Evolutionary conservation across 2,888 invertebrate genomes (phyloP).

Genomic region (Trisateles emortualis): DNA sequence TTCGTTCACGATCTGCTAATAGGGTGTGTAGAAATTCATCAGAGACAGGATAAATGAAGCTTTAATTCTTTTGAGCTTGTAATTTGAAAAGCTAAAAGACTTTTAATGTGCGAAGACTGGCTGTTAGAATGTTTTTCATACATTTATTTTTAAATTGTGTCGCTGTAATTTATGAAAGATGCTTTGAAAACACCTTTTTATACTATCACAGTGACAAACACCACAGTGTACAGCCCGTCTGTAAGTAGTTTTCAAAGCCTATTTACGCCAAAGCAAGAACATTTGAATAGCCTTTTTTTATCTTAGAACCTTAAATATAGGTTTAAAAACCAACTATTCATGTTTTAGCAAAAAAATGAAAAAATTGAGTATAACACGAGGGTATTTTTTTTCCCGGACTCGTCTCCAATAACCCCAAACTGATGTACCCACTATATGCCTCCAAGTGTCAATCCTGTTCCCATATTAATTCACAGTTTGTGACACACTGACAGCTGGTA

Average conservation of each 20-base stretch:
- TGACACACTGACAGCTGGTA: conserved; percentile 74
- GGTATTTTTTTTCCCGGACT: background rate
- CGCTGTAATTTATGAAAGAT: no score
- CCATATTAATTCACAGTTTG: conserved; percentile 80
- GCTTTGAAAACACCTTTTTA: no score
- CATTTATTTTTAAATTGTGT: no score
- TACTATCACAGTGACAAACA: no score
- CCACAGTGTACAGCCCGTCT: no score
- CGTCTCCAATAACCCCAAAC: conserved; percentile 17
- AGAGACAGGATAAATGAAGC: conserved; percentile 37
- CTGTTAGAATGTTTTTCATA: background rate
- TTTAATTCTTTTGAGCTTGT: conserved; percentile 9
- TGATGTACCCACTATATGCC: conserved; percentile 53
- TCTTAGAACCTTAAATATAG: no score
- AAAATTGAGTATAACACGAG: background rate
- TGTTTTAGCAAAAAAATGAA: background rate
- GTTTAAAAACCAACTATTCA: no score
- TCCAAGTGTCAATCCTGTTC: conserved; percentile 75
- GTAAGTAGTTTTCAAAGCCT: no score
- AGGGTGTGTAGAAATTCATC: conserved; percentile 47
- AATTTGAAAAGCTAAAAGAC: conserved; percentile 8
- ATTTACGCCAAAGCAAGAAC: no score
- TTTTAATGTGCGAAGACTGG: background rate
- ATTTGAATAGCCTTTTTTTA: no score
- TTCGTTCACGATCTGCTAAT: conserved; percentile 72